phyloP scores from a whole-genome alignment of 2,888 invertebrate species.

The Coleophora deauratella region DNA sequence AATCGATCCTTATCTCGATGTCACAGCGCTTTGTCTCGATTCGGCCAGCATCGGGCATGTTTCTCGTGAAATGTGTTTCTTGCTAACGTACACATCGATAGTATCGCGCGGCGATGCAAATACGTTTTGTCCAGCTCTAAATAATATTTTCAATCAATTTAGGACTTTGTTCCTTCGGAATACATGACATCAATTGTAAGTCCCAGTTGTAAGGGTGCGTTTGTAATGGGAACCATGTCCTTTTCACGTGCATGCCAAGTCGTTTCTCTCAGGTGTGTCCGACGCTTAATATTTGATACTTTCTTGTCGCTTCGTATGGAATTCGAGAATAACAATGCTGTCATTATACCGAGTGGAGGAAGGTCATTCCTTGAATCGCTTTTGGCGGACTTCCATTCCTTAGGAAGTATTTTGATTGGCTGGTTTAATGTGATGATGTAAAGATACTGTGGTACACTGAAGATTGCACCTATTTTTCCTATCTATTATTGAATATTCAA shows the following conservation, averaged over 20 bases:
- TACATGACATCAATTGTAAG: constrained; percentile 17
- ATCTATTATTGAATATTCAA: too few relatives aligned
- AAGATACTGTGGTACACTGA: too few relatives aligned
- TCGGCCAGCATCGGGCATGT: constrained; percentile 65
- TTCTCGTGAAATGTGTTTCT: constrained; percentile 72
- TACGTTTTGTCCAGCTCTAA: constrained; percentile 27
- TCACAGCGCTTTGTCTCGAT: constrained; percentile 72
- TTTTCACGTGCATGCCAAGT: constrained; percentile 64
- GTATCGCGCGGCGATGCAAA: constrained; percentile 51
- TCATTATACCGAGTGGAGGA: constrained; percentile 36
- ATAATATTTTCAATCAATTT: constrained; percentile 22
- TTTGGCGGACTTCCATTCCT: constrained; percentile 14
- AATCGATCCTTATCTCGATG: constrained; percentile 65
- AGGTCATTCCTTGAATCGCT: constrained; percentile 26
- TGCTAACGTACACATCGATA: constrained; percentile 68
- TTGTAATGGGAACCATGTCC: constrained; percentile 39
- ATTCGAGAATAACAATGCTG: constrained; percentile 33
- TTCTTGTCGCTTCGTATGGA: constrained; percentile 53
- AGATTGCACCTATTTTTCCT: too few relatives aligned
- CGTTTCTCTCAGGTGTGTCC: constrained; percentile 66
- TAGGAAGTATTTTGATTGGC: too few relatives aligned
- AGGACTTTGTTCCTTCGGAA: constrained; percentile 21
- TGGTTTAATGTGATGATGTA: too few relatives aligned
- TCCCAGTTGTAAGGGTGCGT: constrained; percentile 13
- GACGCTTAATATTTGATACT: constrained; percentile 70